phyloP scores from a whole-genome alignment of 2,888 invertebrate species.

The Crepidodera aurea region DNA sequence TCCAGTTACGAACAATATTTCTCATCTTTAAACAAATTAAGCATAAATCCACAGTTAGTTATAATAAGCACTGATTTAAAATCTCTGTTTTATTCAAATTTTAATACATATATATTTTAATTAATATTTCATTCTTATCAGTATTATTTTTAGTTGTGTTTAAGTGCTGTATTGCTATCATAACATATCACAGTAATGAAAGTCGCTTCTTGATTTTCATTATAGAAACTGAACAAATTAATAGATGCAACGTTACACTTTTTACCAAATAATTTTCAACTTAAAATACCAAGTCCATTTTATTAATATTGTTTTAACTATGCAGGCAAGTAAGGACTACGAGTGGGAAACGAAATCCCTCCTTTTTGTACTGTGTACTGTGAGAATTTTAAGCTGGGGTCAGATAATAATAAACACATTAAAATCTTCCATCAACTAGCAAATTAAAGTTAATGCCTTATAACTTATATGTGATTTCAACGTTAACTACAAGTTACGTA shows the following conservation, averaged over 20 bases:
- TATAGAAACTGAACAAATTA: too few relatives aligned
- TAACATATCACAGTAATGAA: not conserved
- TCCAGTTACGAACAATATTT: not conserved
- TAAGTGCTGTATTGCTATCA: not conserved
- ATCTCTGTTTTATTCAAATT: not conserved
- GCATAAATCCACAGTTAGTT: slow-evolving; percentile 5
- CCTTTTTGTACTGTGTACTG: not conserved
- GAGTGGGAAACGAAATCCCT: too few relatives aligned
- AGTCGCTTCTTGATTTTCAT: not conserved
- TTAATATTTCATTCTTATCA: not conserved
- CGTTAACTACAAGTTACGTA: not conserved
- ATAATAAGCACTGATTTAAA: not conserved
- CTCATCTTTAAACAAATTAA: not conserved
- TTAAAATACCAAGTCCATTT: not conserved
- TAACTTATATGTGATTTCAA: not conserved
- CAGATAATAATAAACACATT: not conserved
- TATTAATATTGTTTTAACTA: too few relatives aligned
- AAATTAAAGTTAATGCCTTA: not conserved
- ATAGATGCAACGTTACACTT: too few relatives aligned
- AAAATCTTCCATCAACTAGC: not conserved
- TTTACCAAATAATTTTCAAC: too few relatives aligned
- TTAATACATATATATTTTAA: not conserved
- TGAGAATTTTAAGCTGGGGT: not conserved
- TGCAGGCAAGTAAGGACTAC: too few relatives aligned
- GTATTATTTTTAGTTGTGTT: not conserved